Conservation (phyloP, 2,797 vertebrate species). For the Urocyon cinereoargenteus region DNA sequence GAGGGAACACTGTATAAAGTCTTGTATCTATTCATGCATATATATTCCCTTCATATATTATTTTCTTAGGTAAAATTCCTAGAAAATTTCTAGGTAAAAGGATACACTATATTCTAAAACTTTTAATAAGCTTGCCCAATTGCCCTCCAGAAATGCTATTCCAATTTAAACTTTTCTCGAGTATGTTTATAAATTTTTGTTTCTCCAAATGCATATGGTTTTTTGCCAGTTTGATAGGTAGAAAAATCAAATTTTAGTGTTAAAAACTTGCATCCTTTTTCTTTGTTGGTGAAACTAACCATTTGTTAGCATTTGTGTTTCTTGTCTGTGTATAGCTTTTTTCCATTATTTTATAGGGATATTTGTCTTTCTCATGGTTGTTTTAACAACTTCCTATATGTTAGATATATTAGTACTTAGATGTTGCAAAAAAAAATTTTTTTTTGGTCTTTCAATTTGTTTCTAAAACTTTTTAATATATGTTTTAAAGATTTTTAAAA, state of each 20-base stretch:
- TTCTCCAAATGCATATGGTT: background rate
- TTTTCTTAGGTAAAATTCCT: conserved; percentile 41
- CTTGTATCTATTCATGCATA: background rate
- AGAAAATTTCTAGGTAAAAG: conserved; percentile 10
- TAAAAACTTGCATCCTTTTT: background rate
- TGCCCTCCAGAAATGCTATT: background rate
- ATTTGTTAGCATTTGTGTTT: conserved; percentile 12
- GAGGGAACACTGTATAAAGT: background rate
- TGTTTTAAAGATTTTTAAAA: background rate
- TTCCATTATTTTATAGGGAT: background rate
- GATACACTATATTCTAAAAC: background rate
- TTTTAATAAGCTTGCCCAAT: conserved; percentile 29
- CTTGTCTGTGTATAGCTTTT: background rate
- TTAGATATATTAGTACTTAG: conserved; percentile 10
- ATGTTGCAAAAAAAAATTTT: background rate
- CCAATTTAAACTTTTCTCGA: background rate
- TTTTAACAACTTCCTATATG: background rate
- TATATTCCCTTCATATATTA: background rate
- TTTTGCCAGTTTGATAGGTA: background rate
- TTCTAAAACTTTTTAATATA: background rate
- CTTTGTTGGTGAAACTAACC: background rate
- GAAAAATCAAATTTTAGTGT: background rate
- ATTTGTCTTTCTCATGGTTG: background rate
- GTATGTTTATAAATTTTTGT: background rate
- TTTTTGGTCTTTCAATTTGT: background rate